Evolutionary conservation across 1,140 invertebrate species (phyloP), one percentile per base, ranked within the genome.

Genomic region (Atta cephalotes): DNA sequence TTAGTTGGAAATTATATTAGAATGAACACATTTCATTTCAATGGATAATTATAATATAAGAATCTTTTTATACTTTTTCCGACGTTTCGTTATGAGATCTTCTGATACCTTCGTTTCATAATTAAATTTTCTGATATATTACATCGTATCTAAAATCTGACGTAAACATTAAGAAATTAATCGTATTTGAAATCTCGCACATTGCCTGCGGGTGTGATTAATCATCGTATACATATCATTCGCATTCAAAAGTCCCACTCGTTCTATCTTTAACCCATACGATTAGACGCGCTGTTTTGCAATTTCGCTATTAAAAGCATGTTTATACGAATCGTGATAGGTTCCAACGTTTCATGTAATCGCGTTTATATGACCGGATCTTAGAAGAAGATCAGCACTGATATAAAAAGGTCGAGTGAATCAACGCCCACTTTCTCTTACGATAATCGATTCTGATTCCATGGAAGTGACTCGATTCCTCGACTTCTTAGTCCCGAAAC

Each of bases 381-480:
- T 71, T 21, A 63, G 39, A 66, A 49, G 25, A 79, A 35, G 79
- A 81, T 45, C 51, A 35, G 31, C 21, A 28, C 21, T 71, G 65
- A 81, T 58, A 71, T 71, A 71, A 81, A 68, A 71, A 56, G 79
- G 79, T 58, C 51, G 51, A 45, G 53, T 56, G 51, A 81, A 81
- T 71, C 56, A 35, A 81, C 79, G 65, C 79, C 79, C 79, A 71
- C 79, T 81, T 81, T 81, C 79, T 81, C 66, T 60, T 81, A 60
- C 79, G 79, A 81, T 81, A 81, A 71, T 81, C 79, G 79, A 81
- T 60, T 81, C 65, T 71, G 79, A 81, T 81, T 81, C 79, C 79
- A 9, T 60, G 66, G 66, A 81, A 81, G 31, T 53, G 53, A 81
- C n/a, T 81, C 78, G 62, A 49, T 39, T 66, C 62, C 77, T 63